Base-by-base conservation (phyloP, 2,888 invertebrate genomes). In the Cacoxenus indagator region DNA sequence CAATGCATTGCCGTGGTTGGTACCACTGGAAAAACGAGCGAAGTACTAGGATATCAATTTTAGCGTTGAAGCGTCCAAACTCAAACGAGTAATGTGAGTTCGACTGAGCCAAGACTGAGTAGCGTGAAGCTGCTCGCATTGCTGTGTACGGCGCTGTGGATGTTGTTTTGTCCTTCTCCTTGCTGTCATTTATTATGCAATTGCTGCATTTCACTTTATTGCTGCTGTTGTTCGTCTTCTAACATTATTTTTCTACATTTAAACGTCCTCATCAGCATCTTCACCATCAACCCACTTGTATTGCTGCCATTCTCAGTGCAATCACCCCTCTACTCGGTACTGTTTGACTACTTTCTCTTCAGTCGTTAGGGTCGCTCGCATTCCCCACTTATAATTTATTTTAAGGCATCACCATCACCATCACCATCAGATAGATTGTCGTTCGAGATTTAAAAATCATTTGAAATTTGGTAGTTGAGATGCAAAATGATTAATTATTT, bases 41-140 rank as follows among this genome's bases (percentile, higher is more conserved):
- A 74, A 82, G 82, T 75, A 82, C 81, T 75, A 77, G 82, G 75
- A 69, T 68, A 81, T 78, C 77, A 78, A 78, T 78, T 73, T 69
- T 61, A 61, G 69, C 22, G 22, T 48, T 48, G 8, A 37, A 37
- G 37, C 14, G 22, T 19, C 4, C 46, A 6, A 11, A 48, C 46
- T 1, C 48, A 48, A 17, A 48, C 19, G 6, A 48, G 4, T 17
- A 17, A 48, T 37, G 14, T 37, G 37, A 37, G 37, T 17, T 48
- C 48, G 17, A 19, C 48, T 17, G 14, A 37, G 1, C 19, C 17
- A 17, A 48, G 19, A 2, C 48, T 17, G 19, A 19, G 48, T 8
- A 48, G 8, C n/a, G 22, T 19, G 37, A 8, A 37, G 37, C 1
- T 11, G 37, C 3, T 37, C 9, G 9, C 37, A 14, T 14, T 37